Conservation (phyloP, 2,113 vertebrate species). For the Protobothrops flavoviridis region DNA sequence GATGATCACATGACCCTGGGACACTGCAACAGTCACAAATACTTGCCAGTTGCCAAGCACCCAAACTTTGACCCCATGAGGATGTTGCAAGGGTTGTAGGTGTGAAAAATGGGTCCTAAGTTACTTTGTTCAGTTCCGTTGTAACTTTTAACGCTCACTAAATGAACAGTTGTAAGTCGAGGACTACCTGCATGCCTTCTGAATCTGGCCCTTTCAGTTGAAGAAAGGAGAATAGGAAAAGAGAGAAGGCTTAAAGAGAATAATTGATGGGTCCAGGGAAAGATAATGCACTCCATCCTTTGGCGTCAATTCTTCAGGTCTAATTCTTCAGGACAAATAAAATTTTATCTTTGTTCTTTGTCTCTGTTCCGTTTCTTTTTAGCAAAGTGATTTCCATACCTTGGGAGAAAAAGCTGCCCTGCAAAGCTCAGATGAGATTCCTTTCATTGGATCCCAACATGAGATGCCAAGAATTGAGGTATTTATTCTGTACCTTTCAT, state of each 20-base stretch:
- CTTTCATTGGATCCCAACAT: constrained; percentile 51
- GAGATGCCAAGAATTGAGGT: background rate
- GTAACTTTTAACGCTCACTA: no score
- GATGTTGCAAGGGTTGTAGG: no score
- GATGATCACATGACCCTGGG: no score
- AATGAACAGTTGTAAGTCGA: no score
- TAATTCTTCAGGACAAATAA: background rate
- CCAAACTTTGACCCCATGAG: no score
- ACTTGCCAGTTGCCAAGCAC: no score
- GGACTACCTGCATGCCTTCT: background rate
- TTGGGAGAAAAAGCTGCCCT: background rate
- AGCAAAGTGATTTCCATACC: constrained; percentile 31
- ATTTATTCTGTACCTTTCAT: constrained; percentile 47
- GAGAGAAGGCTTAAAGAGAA: background rate
- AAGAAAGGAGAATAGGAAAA: background rate
- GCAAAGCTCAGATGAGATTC: constrained; percentile 40
- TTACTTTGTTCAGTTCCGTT: no score
- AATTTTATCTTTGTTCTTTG: background rate
- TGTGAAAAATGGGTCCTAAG: no score
- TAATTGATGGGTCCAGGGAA: background rate
- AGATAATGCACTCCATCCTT: background rate
- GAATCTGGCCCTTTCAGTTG: background rate
- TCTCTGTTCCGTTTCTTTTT: background rate
- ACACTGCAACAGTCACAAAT: no score
- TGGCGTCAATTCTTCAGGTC: background rate